Conservation (phyloP, 2,797 vertebrate genomes). For the Dallia pectoralis region DNA sequence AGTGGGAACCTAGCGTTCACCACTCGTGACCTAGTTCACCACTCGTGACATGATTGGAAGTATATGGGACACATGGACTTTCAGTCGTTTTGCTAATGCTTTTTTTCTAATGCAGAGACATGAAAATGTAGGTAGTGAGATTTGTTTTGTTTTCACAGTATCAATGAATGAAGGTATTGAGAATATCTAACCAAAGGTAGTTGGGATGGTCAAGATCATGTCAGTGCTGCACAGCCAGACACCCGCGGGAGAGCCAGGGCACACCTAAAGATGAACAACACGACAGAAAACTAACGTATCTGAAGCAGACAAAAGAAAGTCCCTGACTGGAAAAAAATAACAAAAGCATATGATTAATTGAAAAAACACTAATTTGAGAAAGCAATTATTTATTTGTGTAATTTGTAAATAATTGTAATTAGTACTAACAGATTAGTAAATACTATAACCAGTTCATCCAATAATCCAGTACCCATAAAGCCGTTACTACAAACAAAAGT, state of each 20-base stretch:
- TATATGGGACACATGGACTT: no score
- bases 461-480: not conserved
- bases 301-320: not conserved
- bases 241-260: conserved; percentile 85
- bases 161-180: not conserved
- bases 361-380: not conserved
- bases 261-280: conserved; percentile 73
- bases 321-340: not conserved
- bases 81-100: no score
- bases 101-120: no score
- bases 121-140: no score
- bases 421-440: not conserved
- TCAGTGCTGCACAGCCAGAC: conserved; percentile 97
- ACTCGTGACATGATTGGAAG: no score
- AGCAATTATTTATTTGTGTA: not conserved
- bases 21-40: no score
- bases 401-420: not conserved
- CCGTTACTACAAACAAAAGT: not conserved
- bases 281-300: not conserved
- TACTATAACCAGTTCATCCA: not conserved
- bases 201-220: conserved; percentile 82
- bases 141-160: no score
- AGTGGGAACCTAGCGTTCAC: no score
- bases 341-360: no score
- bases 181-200: conserved; percentile 69